phyloP scores from a whole-genome alignment of 92 coral and sea anemone genomes.

The Zoanthus solanderi region DNA sequence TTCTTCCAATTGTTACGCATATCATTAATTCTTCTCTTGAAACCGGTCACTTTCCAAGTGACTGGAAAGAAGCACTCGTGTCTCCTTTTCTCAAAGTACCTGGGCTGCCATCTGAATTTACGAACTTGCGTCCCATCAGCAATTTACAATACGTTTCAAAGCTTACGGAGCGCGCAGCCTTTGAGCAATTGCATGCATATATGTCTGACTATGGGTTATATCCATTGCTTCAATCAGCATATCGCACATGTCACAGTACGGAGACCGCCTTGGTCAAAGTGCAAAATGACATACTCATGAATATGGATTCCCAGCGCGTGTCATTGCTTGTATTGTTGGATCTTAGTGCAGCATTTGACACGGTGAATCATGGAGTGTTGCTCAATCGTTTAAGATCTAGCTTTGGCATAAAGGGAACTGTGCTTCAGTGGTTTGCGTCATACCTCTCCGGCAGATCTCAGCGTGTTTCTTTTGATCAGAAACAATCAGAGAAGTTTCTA shows the following conservation, averaged over 20 bases:
- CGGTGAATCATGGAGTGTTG: constrained; percentile 16
- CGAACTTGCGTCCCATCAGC: constrained; percentile 43
- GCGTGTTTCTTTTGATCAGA: constrained; percentile 47
- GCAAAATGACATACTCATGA: constrained; percentile 1
- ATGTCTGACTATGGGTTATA: neutral
- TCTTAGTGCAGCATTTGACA: constrained; percentile 23
- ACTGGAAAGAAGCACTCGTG: neutral
- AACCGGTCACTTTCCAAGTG: neutral
- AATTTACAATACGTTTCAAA: constrained; percentile 32
- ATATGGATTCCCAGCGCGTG: constrained; percentile 1
- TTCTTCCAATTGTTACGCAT: neutral
- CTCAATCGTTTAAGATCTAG: neutral
- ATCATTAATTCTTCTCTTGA: neutral
- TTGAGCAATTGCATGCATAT: neutral
- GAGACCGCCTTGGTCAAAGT: constrained; percentile 15
- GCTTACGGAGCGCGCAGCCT: constrained; percentile 48
- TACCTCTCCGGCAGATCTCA: constrained; percentile 37
- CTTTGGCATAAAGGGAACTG: constrained; percentile 2
- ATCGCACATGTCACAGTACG: constrained; percentile 17
- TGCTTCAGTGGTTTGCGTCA: constrained; percentile 24
- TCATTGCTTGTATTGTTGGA: constrained; percentile 15
- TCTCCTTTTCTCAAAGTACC: neutral
- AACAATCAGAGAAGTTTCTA: constrained; percentile 13
- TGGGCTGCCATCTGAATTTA: neutral
- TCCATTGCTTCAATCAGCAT: constrained; percentile 16